Percentiles rank a stretch among this genome's conserved stretches.
Conservation (phyloP, 2,888 invertebrate species). For the Rhodophaea formosa region DNA sequence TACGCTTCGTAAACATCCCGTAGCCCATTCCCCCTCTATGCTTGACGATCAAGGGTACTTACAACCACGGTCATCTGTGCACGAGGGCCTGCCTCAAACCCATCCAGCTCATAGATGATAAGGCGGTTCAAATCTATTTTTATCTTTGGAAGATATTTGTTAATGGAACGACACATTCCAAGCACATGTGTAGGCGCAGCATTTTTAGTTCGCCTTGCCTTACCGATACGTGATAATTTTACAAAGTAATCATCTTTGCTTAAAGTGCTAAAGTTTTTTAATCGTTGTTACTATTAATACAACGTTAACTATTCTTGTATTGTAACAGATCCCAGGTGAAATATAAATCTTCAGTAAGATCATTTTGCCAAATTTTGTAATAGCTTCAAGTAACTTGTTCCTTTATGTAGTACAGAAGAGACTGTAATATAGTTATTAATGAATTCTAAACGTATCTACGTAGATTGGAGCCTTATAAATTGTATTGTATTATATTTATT, state of each 20-base stretch:
- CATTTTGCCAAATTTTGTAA: constrained; percentile 55
- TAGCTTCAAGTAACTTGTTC: constrained; percentile 50
- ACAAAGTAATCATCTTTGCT: constrained; percentile 42
- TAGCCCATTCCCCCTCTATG: constrained; percentile 69
- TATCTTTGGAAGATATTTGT: constrained; percentile 68
- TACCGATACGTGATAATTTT: constrained; percentile 63
- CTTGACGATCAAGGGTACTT: constrained; percentile 78
- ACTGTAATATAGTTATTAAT: constrained; percentile 60
- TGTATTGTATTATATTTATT: constrained; percentile 18
- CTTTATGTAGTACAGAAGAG: constrained; percentile 54
- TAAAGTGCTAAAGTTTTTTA: neutral
- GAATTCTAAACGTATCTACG: constrained; percentile 51
- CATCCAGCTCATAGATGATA: constrained; percentile 76
- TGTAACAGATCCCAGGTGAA: neutral
- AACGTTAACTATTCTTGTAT: neutral
- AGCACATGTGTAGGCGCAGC: constrained; percentile 71
- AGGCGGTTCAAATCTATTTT: constrained; percentile 54
- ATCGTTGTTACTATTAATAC: neutral
- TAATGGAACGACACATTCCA: constrained; percentile 78
- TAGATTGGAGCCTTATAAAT: constrained; percentile 52
- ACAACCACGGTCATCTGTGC: constrained; percentile 75
- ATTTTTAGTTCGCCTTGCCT: constrained; percentile 68
- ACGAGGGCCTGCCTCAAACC: constrained; percentile 76
- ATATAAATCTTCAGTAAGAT: constrained; percentile 26
- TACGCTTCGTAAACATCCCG: constrained; percentile 70